Base-by-base conservation (phyloP, 1,140 invertebrate genomes). In the Drosophila seguyi region DNA sequence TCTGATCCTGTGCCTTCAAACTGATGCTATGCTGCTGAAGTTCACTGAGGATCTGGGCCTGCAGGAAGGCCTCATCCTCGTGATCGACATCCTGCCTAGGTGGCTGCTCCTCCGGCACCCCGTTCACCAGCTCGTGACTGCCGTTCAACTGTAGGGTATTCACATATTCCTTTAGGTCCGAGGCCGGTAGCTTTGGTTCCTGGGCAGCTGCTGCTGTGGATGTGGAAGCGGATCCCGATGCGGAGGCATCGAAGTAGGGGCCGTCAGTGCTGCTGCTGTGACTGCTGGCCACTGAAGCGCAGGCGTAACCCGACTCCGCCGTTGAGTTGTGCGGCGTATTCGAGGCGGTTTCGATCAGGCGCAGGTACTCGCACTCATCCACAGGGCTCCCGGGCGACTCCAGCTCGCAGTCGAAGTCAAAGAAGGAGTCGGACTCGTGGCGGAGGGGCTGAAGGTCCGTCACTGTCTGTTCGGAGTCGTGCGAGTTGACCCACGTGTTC, bases 381-480 rank as follows among this genome's bases (percentile, higher is more conserved):
- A 94, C 94, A 0, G 96, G 96, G 78, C 95, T 96, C 18, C 94
- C 94, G 0, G 95, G 95, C 42, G 94, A 95, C 58, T 95, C 94
- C 63, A 94, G 93, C 67, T 95, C 94, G 27, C 94, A 92, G 84
- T 95, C 95, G 45, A 94, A 93, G 63, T 95, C 94, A 47, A 95
- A 93, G 58, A 94, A 95, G 44, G 94, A 93, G 71, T 94, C 95
- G 81, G 80, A 94, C 93, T 41, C 94, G 91, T 81, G 94, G 88
- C 56, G 92, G 79, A 85, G 91, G 60, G 92, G 93, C 93, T 81
- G 93, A 44, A 79, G 92, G 81, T 91, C 88, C 48, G 92, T 93
- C 18, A 92, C 91, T 47, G 86, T 82, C 73, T 88, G 86, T 65
- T 91, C 79, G 22, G 82, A 73, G 53, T 92, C 90, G 45, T 90